Conservation (phyloP, 2,113 vertebrate genomes). For the Oncorhynchus masou region DNA sequence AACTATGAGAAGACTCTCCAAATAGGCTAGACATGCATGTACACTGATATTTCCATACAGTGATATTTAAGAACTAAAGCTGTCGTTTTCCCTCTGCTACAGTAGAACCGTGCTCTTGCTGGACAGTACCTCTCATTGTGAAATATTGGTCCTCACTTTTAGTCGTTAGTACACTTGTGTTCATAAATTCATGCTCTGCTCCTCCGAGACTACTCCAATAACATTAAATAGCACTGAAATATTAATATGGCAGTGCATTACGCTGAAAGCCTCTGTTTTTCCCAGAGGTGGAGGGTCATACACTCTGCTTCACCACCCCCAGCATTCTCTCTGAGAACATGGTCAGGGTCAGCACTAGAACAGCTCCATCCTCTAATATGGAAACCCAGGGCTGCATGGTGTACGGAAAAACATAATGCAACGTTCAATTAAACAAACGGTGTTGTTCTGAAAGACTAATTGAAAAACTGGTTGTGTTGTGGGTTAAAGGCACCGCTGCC, state of each 20-base stretch:
- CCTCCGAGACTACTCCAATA: slow-evolving; percentile 80
- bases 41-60: background rate
- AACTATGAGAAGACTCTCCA: background rate
- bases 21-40: background rate
- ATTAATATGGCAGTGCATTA: slow-evolving; percentile 90
- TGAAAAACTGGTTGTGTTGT: no score
- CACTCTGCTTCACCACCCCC: slow-evolving; percentile 65
- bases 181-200: slow-evolving; percentile 84
- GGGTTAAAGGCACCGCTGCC: no score
- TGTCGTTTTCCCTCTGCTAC: slow-evolving; percentile 36
- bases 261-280: slow-evolving; percentile 82
- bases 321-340: slow-evolving; percentile 35
- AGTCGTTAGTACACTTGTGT: slow-evolving; percentile 71
- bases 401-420: no score
- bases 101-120: background rate
- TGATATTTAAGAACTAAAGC: background rate
- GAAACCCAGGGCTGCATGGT: no score
- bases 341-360: background rate
- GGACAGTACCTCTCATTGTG: background rate
- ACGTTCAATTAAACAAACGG: no score
- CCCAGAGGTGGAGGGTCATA: slow-evolving; percentile 46
- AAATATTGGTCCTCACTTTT: slow-evolving; percentile 54
- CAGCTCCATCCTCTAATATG: background rate
- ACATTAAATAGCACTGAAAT: slow-evolving; percentile 92
- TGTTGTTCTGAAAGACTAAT: no score